Evolutionary conservation across 2,113 vertebrate species (phyloP).

Genomic region (Agelaius phoeniceus): DNA sequence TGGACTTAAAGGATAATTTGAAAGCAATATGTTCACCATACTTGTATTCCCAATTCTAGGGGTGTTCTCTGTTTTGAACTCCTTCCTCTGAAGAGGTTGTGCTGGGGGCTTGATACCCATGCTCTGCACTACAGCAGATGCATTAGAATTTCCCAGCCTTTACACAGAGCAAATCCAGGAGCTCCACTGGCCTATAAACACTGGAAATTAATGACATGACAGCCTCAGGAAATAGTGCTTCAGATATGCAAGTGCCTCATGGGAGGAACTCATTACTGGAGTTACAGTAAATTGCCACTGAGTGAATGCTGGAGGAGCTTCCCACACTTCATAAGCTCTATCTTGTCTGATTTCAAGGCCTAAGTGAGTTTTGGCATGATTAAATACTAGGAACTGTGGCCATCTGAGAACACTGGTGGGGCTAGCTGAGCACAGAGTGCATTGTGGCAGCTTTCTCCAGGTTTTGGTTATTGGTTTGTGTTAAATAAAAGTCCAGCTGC

Average conservation of each 20-base stretch:
- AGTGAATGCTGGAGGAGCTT: conserved; percentile 23
- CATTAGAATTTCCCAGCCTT: background rate
- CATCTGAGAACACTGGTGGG: background rate
- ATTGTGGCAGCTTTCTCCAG: background rate
- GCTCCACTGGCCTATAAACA: conserved; percentile 16
- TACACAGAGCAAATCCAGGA: background rate
- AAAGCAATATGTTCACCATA: background rate
- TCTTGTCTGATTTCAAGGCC: conserved; percentile 1
- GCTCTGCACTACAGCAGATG: background rate
- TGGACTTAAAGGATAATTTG: background rate
- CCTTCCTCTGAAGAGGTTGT: background rate
- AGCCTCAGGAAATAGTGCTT: conserved; percentile 21
- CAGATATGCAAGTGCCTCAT: conserved; percentile 6
- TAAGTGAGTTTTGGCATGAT: conserved; percentile 18
- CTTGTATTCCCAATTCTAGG: background rate
- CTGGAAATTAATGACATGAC: conserved; percentile 32
- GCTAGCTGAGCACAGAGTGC: background rate
- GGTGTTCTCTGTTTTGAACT: background rate
- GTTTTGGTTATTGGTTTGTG: background rate
- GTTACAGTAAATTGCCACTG: conserved; percentile 52
- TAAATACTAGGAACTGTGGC: background rate
- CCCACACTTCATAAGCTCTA: background rate
- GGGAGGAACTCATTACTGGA: conserved; percentile 48
- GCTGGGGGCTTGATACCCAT: background rate
- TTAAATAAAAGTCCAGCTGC: background rate